A percentile compares a stretch with the other conserved stretches of the same genome.
Evolutionary conservation across 2,888 invertebrate genomes (phyloP).

Genomic region (Morpho helenor): DNA sequence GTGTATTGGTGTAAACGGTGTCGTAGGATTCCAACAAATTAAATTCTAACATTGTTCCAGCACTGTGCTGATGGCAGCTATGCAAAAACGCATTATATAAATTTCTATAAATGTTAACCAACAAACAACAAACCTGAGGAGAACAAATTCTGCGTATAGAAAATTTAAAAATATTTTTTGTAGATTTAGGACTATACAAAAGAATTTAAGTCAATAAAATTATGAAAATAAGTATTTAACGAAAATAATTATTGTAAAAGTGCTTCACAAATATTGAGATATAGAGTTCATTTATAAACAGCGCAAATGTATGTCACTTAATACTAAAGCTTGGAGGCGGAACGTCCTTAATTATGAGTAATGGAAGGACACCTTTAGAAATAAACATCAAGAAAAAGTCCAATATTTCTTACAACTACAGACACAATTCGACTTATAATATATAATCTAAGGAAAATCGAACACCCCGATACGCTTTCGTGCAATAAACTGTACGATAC

Average conservation of each 20-base stretch:
- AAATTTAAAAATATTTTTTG: too few relatives aligned
- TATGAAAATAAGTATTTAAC: too few relatives aligned
- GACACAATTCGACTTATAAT: constrained; percentile 8
- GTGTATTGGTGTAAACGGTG: too few relatives aligned
- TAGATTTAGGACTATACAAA: too few relatives aligned
- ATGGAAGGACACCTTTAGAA: constrained; percentile 21
- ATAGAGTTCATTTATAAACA: constrained; percentile 6
- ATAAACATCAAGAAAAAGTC: constrained; percentile 18
- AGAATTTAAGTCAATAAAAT: too few relatives aligned
- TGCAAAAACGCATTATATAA: too few relatives aligned
- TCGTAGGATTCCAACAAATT: too few relatives aligned
- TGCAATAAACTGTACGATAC: constrained; percentile 61
- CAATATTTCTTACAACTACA: constrained; percentile 13
- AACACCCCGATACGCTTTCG: constrained; percentile 35
- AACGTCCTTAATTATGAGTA: constrained; percentile 24
- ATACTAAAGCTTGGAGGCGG: constrained; percentile 23
- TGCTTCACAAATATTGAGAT: not conserved
- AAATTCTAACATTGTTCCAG: too few relatives aligned
- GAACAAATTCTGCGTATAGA: too few relatives aligned
- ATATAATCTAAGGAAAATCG: constrained; percentile 12
- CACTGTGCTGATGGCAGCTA: too few relatives aligned
- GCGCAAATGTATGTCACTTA: constrained; percentile 10
- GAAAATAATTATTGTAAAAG: not conserved
- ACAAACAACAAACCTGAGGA: too few relatives aligned
- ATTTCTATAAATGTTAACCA: too few relatives aligned